Base-by-base conservation (phyloP, 1,140 invertebrate genomes). In the Myzus persicae region DNA sequence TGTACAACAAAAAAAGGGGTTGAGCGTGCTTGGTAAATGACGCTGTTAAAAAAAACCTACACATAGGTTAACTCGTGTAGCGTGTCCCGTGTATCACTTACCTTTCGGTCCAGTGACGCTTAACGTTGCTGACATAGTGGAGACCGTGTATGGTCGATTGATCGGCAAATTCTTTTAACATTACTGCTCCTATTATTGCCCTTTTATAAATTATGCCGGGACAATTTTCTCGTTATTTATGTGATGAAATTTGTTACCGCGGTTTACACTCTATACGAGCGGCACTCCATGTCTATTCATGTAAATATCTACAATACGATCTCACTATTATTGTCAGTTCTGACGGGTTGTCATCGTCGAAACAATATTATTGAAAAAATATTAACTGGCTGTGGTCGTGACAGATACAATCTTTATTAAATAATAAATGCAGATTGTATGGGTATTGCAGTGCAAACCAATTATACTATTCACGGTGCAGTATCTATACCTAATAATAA, bases 81-180 rank as follows among this genome's bases (percentile, higher is more conserved):
- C n/a, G 9, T 44, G 42, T 44, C 42, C 1, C 11, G 14, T 76
- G 31, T 85, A n/a, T n/a, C n/a, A 85, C 84, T 20, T 7, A 95
- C 95, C 95, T 95, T 95, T 96, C 95, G 5, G 94, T 94, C 94
- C 95, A 95, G 59, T 96, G 95, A 67, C 95, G 90, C 48, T 94
- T 94, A 26, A 94, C 93, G 93, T 95, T 95, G 4, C 95, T 95
- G 11, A 96, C 94, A 94, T 95, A 96, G 90, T 94, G 95, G 31
- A 95, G 94, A n/a, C 96, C 96, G 93, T 96, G 96, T 85, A 96
- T 95, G 22, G 95, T 95, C 8, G 95, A 95, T 93, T 95, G 95
- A 6, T 44, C 76, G 7, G 95, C 94, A 93, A 95, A 95, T 76
- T 94, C 94, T 82, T 94, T 94, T 44, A 90, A 59, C 48, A 84